A percentile compares a stretch with the other conserved stretches of the same genome.
phyloP scores from a whole-genome alignment of 2,797 vertebrate genomes.

The Microctenopoma steveboyesi region DNA sequence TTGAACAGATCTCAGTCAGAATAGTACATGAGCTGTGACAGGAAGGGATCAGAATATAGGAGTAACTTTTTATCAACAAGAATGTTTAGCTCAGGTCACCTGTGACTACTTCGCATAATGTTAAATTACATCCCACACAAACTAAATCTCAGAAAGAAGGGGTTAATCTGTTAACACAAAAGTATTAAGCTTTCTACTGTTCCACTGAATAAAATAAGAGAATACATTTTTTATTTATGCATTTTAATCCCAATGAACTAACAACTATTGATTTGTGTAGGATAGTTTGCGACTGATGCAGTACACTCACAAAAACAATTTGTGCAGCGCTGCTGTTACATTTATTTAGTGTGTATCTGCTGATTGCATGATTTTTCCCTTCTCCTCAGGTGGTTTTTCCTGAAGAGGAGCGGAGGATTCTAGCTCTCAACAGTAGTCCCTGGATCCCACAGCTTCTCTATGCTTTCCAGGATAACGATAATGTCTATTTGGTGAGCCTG shows the following conservation, averaged over 20 bases:
- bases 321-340: neutral
- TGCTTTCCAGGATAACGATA: conserved; percentile 94
- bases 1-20: conserved; percentile 50
- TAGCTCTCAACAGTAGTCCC: conserved; percentile 87
- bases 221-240: neutral
- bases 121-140: conserved; percentile 14
- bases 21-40: conserved; percentile 52
- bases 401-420: conserved; percentile 91
- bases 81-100: conserved; percentile 31
- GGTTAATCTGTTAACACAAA: neutral
- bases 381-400: conserved; percentile 88
- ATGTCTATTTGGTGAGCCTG: conserved; percentile 91
- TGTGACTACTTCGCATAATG: conserved; percentile 16
- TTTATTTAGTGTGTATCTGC: conserved; percentile 9
- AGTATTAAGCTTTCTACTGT: neutral
- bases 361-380: conserved; percentile 18
- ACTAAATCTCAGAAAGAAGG: neutral
- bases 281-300: neutral
- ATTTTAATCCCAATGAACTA: neutral
- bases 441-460: conserved; percentile 94
- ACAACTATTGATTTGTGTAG: neutral
- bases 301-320: neutral
- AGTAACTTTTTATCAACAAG: conserved; percentile 31
- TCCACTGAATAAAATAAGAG: neutral
- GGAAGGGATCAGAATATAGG: conserved; percentile 32